Base-by-base conservation (phyloP, 2,113 vertebrate species). In the Monopterus albus region DNA sequence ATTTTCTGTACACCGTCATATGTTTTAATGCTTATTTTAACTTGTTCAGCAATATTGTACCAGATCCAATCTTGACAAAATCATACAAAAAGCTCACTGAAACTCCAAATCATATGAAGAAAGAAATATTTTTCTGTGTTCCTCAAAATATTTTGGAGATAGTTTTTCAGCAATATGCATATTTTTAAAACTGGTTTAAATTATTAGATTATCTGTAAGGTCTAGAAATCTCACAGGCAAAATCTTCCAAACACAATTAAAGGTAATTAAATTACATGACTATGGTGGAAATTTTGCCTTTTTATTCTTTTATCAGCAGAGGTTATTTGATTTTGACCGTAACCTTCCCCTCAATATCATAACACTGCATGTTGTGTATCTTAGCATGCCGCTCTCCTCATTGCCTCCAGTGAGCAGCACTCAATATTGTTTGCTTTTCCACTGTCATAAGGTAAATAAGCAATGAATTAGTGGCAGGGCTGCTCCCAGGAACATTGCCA, bases 401-500 rank as follows among this genome's bases (percentile, higher is more conserved):
- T 52, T 14, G 21, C 75, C 72, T 69, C 74, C 64, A 51, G 64
- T 58, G 70, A 86, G 86, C 79, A 60, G 73, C 78, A 67, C 80
- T 91, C 87, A 59, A 77, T 79, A 71, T 68, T 72, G 82, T 90
- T 91, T 91, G 71, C 70, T 75, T 90, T 79, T 58, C 77, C 67
- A 59, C 81, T 80, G 89, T 88, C 87, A 82, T 69, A 86, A 86
- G 85, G 84, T 90, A 91, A 91, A 93, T 84, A 91, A 87, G 88
- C 87, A 78, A 67, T 85, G 87, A 91, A 92, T 91, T 84, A 88
- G 86, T 53, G 72, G 78, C 72, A 26, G 82, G 56, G 72, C 73
- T 78, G 81, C 85, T 80, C 74, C 72, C 2, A 81, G 85, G 81
- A 91, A 87, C 81, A 83, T 88, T 77, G 79, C 83, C 88, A 89